phyloP scores from a whole-genome alignment of 2,113 vertebrate genomes.

The Dromas ardeola region DNA sequence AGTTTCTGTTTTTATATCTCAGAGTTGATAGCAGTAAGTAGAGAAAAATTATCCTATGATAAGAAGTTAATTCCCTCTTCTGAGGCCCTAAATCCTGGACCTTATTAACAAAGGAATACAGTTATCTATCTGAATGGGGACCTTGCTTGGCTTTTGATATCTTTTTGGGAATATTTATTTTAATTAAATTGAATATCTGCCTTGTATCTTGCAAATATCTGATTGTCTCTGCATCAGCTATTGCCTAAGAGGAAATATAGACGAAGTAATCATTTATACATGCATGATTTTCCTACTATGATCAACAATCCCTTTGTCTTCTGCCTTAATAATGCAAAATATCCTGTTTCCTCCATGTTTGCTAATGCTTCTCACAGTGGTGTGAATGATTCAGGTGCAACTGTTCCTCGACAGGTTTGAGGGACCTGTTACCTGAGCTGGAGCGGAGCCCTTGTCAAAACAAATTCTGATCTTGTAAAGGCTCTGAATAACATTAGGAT shows the following conservation, averaged over 20 bases:
- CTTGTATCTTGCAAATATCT: slow-evolving; percentile 52
- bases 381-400: background rate
- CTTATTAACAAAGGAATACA: slow-evolving; percentile 26
- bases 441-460: background rate
- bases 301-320: slow-evolving; percentile 30
- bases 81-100: background rate
- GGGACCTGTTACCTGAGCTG: background rate
- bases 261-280: slow-evolving; percentile 29
- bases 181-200: slow-evolving; percentile 59
- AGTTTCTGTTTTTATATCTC: background rate
- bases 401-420: background rate
- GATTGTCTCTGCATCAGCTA: slow-evolving; percentile 20
- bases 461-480: background rate
- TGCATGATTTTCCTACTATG: background rate
- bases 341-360: background rate
- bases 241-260: slow-evolving; percentile 47
- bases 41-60: background rate
- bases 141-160: slow-evolving; percentile 16
- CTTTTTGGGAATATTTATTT: slow-evolving; percentile 48
- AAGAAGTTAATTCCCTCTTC: background rate
- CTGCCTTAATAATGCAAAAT: slow-evolving; percentile 25
- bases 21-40: background rate
- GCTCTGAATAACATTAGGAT: background rate
- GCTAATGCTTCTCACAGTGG: background rate
- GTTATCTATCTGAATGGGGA: slow-evolving; percentile 17